These are phyloP conservation scores for Oxycera nigricornis DNA, from an alignment of 2,888 invertebrate genomes.

Conservation along the genomic window DNA sequence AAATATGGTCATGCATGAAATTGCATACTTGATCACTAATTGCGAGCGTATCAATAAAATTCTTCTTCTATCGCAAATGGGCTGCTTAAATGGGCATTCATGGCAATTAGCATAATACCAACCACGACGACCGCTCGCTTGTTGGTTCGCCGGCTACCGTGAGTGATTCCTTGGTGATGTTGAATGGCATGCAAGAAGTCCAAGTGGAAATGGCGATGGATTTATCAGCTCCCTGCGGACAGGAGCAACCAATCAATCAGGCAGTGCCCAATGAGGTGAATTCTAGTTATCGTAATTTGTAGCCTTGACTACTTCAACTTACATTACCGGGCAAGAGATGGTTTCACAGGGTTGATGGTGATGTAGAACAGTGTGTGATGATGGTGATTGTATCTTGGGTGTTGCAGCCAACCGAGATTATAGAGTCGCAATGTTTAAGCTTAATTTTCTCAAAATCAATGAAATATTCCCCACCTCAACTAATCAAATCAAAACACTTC, in stretches of 20 bases:
- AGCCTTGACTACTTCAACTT: conserved; percentile 1
- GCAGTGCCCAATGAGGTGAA: conserved; percentile 1
- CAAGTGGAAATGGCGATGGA: background rate
- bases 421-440: too few relatives aligned
- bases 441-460: too few relatives aligned
- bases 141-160: background rate
- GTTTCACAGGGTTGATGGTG: background rate
- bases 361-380: background rate
- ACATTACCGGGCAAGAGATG: background rate
- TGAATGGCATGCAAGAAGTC: background rate
- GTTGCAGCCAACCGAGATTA: too few relatives aligned
- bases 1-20: background rate
- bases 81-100: conserved; percentile 25
- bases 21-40: background rate
- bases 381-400: background rate
- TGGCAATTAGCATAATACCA: conserved; percentile 30
- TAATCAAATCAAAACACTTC: too few relatives aligned
- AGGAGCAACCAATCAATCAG: conserved; percentile 33
- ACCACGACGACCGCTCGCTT: background rate
- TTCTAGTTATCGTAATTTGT: conserved; percentile 22
- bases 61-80: conserved; percentile 3
- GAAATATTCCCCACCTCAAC: too few relatives aligned
- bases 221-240: conserved; percentile 16
- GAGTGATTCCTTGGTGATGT: background rate
- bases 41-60: conserved; percentile 35